A percentile compares a stretch with the other conserved stretches of the same genome.
Conservation (phyloP, 2,888 invertebrate genomes). For the Aphodius sticticus region DNA sequence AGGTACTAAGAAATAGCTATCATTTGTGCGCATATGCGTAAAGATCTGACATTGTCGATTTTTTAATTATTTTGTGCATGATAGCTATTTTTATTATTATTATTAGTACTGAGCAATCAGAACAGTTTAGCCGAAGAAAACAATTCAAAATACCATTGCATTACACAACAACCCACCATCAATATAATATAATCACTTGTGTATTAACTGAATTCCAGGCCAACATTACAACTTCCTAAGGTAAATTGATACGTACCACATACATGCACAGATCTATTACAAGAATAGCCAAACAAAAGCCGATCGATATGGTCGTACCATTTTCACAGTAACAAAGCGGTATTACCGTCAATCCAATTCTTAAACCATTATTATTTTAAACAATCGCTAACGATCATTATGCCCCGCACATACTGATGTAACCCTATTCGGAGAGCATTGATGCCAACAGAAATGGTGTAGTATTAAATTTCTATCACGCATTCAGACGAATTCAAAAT, state of each 20-base stretch:
- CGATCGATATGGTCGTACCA: not conserved
- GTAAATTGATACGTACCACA: not conserved
- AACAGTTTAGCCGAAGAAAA: no score
- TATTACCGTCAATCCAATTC: not conserved
- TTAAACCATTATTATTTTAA: conserved; percentile 4
- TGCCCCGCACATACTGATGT: not conserved
- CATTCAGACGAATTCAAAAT: not conserved
- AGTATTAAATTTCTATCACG: not conserved
- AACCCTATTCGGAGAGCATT: not conserved
- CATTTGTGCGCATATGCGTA: no score
- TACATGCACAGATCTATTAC: not conserved
- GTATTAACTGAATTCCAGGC: not conserved
- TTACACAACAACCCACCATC: not conserved
- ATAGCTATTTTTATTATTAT: no score
- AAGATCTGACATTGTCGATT: no score
- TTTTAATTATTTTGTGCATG: no score
- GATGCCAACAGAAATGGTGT: not conserved
- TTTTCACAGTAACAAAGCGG: not conserved
- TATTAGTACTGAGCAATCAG: no score
- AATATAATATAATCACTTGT: not conserved
- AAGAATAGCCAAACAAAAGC: not conserved
- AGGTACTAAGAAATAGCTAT: no score
- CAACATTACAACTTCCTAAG: not conserved
- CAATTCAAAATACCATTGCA: not conserved
- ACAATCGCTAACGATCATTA: not conserved